Evolutionary conservation across 2,888 invertebrate species (phyloP).

Genomic region (Oasisia sp.): DNA sequence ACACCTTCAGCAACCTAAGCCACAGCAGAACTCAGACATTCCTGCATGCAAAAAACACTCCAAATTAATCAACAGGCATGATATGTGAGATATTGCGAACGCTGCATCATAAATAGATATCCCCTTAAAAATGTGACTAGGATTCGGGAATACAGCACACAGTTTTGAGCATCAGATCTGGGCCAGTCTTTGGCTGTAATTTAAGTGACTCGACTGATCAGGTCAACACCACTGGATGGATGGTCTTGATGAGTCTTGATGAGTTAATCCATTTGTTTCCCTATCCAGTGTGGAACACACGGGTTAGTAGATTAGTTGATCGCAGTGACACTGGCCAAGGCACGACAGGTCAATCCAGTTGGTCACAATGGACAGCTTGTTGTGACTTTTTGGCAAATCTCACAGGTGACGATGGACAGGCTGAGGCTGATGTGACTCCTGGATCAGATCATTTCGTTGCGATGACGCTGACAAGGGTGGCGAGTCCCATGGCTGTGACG

Average conservation of each 20-base stretch:
- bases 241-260: background rate
- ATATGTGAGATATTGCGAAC: background rate
- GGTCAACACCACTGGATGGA: background rate
- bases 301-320: background rate
- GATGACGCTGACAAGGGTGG: constrained; percentile 53
- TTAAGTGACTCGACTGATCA: background rate
- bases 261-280: background rate
- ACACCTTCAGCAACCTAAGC: background rate
- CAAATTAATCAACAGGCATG: background rate
- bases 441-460: background rate
- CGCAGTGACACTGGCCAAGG: background rate
- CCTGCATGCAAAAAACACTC: background rate
- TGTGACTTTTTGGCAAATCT: background rate
- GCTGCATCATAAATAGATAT: background rate
- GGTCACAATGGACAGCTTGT: background rate
- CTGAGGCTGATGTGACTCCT: background rate
- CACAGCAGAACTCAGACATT: background rate
- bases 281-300: background rate
- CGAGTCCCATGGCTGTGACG: constrained; percentile 58
- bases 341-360: background rate
- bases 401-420: background rate
- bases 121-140: background rate
- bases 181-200: background rate
- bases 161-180: background rate
- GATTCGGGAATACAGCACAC: background rate